Base-by-base conservation (phyloP, 2,888 invertebrate species). In the Xylota segnis region DNA sequence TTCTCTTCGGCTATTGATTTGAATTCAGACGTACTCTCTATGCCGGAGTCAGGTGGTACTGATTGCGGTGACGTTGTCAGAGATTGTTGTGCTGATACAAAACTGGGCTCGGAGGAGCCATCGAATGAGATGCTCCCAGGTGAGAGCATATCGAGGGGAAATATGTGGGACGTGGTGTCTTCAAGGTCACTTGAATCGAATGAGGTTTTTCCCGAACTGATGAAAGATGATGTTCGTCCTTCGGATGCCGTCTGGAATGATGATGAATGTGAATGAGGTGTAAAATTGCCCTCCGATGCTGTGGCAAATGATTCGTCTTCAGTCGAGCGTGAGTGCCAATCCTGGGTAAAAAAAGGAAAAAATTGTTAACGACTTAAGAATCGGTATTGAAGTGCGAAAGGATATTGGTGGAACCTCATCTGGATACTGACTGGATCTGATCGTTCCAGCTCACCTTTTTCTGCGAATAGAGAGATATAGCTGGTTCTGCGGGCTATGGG, bases 231-330 rank as follows among this genome's bases (percentile, higher is more conserved):
- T 0, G 93, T 92, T 72, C 93, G 93, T 79, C 95, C 95, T 87
- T 94, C 94, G 0, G 95, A 95, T 10, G 95, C 95, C 0, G 95
- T 95, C 89, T 95, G 95, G 91, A 95, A 95, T 1, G 95, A 95
- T 18, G 95, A 95, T 32, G 95, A 95, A 74, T 95, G 93, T 5
- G 95, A 95, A 79, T 94, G 95, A 32, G 95, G 95, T 5, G 94
- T 93, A 37, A 90, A 91, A 54, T 95, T 95, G 88, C 94, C 94
- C 89, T 95, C 95, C 0, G 95, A 95, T 12, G 95, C 95, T 2
- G 95, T 95, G 37, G 94, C 93, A 90, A 95, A 95, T 79, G 94
- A 94, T 84, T 95, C 95, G 87, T 95, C 95, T 78, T 94, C 94
- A 6, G 92, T 93, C 18, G 93, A 92, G 27, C 92, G 92, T 0